These are phyloP conservation scores for Hippoglossus stenolepis DNA, from an alignment of 2,113 vertebrate species.

Conservation along the genomic window DNA sequence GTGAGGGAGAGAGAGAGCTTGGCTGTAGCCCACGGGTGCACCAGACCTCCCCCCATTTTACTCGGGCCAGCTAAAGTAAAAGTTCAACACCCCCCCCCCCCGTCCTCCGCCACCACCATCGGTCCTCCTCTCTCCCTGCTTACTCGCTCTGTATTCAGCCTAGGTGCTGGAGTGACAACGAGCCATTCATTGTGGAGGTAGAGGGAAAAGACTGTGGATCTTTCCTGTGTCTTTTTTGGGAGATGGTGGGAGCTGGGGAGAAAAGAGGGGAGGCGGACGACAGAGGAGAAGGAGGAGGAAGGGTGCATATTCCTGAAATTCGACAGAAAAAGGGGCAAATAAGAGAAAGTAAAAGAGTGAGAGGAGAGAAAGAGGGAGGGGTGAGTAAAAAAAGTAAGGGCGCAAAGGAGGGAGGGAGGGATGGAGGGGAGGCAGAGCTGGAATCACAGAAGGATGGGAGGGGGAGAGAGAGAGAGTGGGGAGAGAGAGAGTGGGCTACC, in stretches of 20 bases:
- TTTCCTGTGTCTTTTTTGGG: conserved; percentile 75
- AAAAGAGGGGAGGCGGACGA: conserved; percentile 1
- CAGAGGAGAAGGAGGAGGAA: conserved; percentile 5
- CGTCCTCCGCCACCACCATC: conserved; percentile 40
- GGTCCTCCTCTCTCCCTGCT: conserved; percentile 62
- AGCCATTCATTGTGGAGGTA: conserved; percentile 84
- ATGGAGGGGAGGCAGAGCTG: conserved; percentile 58
- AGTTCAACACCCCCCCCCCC: conserved; percentile 67
- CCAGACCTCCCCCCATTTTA: conserved; percentile 59
- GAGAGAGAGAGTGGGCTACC: conserved; percentile 73
- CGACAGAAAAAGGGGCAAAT: conserved; percentile 49
- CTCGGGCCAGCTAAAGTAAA: conserved; percentile 77
- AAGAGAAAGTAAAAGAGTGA: conserved; percentile 56
- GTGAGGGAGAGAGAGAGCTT: conserved; percentile 52
- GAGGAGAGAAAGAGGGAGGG: conserved; percentile 54
- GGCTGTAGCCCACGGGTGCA: conserved; percentile 54
- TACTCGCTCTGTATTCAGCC: conserved; percentile 83
- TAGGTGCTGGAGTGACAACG: conserved; percentile 85
- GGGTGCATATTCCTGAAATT: conserved; percentile 67
- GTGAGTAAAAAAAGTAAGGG: conserved; percentile 63
- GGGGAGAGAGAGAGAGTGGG: conserved; percentile 55
- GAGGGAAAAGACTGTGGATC: conserved; percentile 82
- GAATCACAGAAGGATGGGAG: conserved; percentile 56
- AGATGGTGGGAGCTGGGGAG: conserved; percentile 36
- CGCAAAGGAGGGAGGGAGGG: conserved; percentile 45